Evolutionary conservation across 1,140 invertebrate genomes (phyloP), one percentile per base, ranked within the genome.

Genomic region (Drosophila leontia): DNA sequence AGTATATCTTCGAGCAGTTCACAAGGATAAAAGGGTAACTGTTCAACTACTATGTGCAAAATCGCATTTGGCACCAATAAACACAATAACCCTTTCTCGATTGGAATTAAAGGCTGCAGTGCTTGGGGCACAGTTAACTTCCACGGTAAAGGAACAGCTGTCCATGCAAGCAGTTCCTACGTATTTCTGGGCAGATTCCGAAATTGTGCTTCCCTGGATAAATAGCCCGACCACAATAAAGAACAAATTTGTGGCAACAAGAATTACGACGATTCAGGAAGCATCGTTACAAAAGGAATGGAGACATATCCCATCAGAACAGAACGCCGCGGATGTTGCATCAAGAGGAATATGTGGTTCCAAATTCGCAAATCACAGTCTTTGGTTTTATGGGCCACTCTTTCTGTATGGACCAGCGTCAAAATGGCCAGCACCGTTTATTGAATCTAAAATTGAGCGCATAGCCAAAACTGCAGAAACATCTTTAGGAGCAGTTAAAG

Each of bases 271-370:
- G 41, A 44, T 44, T 44, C 8, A 44, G 8, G 41, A 44, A 17
- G 11, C 41, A 44, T 44, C n/a, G n/a, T 29, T 29, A 29, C 41
- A 44, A 44, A 44, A 17, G 41, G n/a, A 44, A 44, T 44, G 41
- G 41, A 44, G 41, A 9, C 41, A 17, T 44, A 7, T 44, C 41
- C n/a, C n/a, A 44, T 44, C 41, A 4, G 41, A 44, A 17, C 41
- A 44, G 41, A 44, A 44, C n/a, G 41, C 41, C n/a, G 41, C 41
- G 8, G 41, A 44, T 44, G n/a, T 44, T 3, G 41, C 41, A 44
- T 44, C 41, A 44, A 44, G 41, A 47, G 45, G 45, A 47, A 47
- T 47, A 47, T 47, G 17, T 47, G 45, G 45, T 5, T 23, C 19
- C 4, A 47, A 47, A 47, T 47, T 47, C 8, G 19, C 45, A 23